These are phyloP conservation scores for Prochilodus magdalenae DNA, from an alignment of 2,113 vertebrate genomes.

Conservation along the genomic window DNA sequence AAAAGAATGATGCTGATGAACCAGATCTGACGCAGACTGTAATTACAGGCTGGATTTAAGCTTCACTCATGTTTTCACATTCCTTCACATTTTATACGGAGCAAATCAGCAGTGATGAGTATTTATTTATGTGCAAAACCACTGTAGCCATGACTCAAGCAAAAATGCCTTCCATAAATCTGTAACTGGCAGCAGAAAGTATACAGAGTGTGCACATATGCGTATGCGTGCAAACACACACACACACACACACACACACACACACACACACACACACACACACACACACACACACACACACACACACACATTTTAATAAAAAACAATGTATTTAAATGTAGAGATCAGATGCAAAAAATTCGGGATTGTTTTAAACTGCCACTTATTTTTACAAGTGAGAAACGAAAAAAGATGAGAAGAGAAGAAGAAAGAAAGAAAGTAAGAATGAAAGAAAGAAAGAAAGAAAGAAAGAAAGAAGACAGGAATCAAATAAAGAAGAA, in stretches of 20 bases:
- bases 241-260: background rate
- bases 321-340: too few relatives aligned
- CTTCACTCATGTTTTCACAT: background rate
- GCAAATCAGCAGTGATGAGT: slow-evolving; percentile 49
- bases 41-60: slow-evolving; percentile 35
- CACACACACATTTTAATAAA: too few relatives aligned
- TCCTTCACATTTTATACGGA: slow-evolving; percentile 2
- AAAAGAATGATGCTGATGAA: background rate
- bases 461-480: background rate
- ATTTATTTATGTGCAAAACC: slow-evolving; percentile 59
- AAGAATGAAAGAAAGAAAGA: background rate
- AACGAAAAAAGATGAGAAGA: too few relatives aligned
- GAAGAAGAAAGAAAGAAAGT: background rate
- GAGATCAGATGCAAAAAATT: too few relatives aligned
- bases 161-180: slow-evolving; percentile 48
- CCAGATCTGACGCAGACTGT: slow-evolving; percentile 15
- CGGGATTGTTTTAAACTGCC: too few relatives aligned
- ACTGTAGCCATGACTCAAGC: slow-evolving; percentile 46
- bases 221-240: slow-evolving; percentile 39
- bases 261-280: too few relatives aligned
- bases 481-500: background rate
- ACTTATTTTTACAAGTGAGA: too few relatives aligned
- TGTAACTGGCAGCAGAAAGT: slow-evolving; percentile 46
- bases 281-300: too few relatives aligned
- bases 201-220: slow-evolving; percentile 31